A percentile compares a stretch with the other conserved stretches of the same genome.
phyloP scores from a whole-genome alignment of 1,140 invertebrate genomes.

The Zaprionus lachaisei region DNA sequence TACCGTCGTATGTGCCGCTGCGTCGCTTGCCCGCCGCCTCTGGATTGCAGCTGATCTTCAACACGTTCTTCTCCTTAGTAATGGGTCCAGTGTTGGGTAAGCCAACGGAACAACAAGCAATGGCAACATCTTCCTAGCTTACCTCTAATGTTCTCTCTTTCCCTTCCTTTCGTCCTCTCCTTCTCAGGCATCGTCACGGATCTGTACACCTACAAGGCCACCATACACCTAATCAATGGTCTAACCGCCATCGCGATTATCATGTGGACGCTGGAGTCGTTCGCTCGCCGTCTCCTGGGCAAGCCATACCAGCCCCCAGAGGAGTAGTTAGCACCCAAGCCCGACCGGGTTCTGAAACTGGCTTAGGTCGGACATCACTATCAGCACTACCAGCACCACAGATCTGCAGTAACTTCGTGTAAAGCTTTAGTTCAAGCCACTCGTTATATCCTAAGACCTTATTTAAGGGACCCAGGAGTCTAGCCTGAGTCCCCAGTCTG shows the following conservation, averaged over 20 bases:
- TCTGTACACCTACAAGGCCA: constrained; percentile 59
- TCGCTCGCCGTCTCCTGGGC: constrained; percentile 50
- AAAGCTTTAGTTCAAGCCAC: constrained; percentile 15
- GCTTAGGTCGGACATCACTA: constrained; percentile 6
- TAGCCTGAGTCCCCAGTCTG: not conserved
- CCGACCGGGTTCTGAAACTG: not conserved
- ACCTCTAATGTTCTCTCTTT: not conserved
- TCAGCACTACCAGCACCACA: not conserved
- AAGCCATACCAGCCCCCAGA: constrained; percentile 51
- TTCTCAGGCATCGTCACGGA: constrained; percentile 62
- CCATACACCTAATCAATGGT: constrained; percentile 69
- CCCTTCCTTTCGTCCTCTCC: not conserved
- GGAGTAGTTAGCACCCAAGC: constrained; percentile 28
- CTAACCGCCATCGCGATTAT: constrained; percentile 61
- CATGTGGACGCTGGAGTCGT: constrained; percentile 65
- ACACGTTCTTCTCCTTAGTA: constrained; percentile 87
- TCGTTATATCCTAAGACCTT: not conserved
- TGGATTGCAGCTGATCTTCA: constrained; percentile 88
- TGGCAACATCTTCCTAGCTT: not conserved
- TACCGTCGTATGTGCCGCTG: constrained; percentile 88
- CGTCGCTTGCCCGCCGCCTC: constrained; percentile 87
- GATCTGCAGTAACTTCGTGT: constrained; percentile 9
- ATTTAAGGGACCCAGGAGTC: not conserved
- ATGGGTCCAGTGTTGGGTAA: constrained; percentile 88
- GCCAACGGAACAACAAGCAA: not conserved